Percentiles rank a stretch among this genome's conserved stretches.
These are phyloP conservation scores for Sebastes itinus DNA, from an alignment of 2,797 vertebrate genomes.

Conservation along the genomic window DNA sequence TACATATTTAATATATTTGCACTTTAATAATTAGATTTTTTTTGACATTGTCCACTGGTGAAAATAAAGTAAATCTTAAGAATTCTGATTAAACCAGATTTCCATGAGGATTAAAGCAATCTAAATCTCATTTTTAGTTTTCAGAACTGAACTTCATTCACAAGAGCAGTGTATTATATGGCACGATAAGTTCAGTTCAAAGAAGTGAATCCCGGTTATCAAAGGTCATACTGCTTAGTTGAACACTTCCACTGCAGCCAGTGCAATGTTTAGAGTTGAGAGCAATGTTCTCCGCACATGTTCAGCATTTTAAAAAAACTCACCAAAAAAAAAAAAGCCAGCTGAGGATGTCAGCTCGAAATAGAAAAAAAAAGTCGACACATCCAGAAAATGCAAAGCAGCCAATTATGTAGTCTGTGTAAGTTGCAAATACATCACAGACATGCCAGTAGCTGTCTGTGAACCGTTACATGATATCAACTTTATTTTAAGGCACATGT, in stretches of 20 bases:
- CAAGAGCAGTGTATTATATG: slow-evolving; percentile 17
- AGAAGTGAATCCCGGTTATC: slow-evolving; percentile 29
- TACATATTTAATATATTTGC: background rate
- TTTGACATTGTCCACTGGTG: background rate
- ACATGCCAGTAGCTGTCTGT: slow-evolving; percentile 38
- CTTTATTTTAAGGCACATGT: slow-evolving; percentile 31
- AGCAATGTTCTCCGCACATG: slow-evolving; percentile 7
- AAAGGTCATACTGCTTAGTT: slow-evolving; percentile 31
- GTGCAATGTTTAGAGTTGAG: slow-evolving; percentile 21
- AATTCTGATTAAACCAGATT: background rate
- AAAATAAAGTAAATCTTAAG: background rate
- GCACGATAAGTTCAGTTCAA: slow-evolving; percentile 4
- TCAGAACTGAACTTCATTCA: slow-evolving; percentile 6
- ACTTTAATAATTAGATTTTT: background rate
- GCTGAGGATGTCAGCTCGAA: slow-evolving; percentile 53
- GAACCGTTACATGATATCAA: slow-evolving; percentile 29
- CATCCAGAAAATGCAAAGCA: slow-evolving; percentile 66
- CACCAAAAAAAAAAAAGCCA: slow-evolving; percentile 10
- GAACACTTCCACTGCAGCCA: slow-evolving; percentile 18
- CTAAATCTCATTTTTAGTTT: background rate
- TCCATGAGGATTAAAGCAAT: background rate
- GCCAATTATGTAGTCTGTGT: slow-evolving; percentile 66
- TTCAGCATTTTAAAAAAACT: slow-evolving; percentile 43
- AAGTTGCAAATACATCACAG: slow-evolving; percentile 57
- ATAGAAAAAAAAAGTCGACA: slow-evolving; percentile 42